Evolutionary conservation across 2,888 invertebrate species (phyloP), one percentile per base, ranked within the genome.

Genomic region (Xestia c-nigrum): DNA sequence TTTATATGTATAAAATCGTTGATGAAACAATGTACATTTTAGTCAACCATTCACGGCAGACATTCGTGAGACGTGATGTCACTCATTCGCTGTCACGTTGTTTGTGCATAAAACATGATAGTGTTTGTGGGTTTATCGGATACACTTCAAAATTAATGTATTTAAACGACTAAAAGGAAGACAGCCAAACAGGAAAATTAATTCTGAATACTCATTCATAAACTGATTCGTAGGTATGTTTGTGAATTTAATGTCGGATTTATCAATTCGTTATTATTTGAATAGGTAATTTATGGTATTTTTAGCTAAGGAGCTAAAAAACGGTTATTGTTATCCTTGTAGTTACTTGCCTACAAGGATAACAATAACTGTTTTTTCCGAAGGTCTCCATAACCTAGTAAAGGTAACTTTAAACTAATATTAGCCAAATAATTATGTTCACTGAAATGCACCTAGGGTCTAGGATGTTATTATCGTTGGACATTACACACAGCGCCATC

Each of bases 31-130:
- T 86, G 80, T 79, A 76, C 72, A 86, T 87, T 87, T 86, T 85
- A 82, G 83, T 82, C 82, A 85, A 81, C 85, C 76, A 85, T 86
- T 80, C 55, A n/a, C 80, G 78, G 85, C 85, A 88, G 90, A 91
- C 92, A 93, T 94, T 93, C 89, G 89, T 89, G 88, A 90, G 90
- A 91, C 91, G 90, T 95, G 95, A 95, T 94, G 95, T 95, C 95
- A 95, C 93, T 93, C 89, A 90, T 90, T 88, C 89, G 90, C 89
- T 92, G 94, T 94, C 93, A 93, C 91, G 89, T 92, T 93, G 90
- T 93, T 78, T 78, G 79, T 78, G 92, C 90, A 88, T 68, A 95
- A 94, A 95, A 92, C 91, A 93, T 87, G 92, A 94, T 87, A 92
- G 82, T 94, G 92, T 94, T 93, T 93, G 89, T 89, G 88, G 87